Conservation (phyloP, 2,797 vertebrate species). For the Scyliorhinus canicula region DNA sequence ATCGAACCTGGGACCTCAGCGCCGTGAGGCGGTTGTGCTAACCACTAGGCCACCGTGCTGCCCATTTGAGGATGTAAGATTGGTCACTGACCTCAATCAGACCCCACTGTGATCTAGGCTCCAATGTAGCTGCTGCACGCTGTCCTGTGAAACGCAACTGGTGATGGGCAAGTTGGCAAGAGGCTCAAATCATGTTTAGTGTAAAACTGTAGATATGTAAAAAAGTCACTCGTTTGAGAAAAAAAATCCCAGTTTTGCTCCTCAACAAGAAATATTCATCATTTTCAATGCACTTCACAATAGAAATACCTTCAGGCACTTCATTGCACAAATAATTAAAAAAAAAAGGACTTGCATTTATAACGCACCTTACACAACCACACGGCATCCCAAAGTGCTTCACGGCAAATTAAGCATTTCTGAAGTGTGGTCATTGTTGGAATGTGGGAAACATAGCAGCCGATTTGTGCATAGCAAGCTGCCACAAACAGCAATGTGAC, state of each 20-base stretch:
- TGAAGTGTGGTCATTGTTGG: not conserved
- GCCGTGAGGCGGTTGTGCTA: too few relatives aligned
- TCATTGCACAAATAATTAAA: not conserved
- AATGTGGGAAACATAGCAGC: not conserved
- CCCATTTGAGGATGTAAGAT: not conserved
- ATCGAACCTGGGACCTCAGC: too few relatives aligned
- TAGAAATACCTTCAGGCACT: not conserved
- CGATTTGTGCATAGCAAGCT: not conserved
- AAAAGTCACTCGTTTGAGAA: not conserved
- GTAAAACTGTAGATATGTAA: not conserved
- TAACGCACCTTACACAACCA: not conserved
- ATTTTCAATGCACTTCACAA: not conserved
- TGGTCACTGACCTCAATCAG: not conserved
- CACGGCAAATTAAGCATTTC: not conserved
- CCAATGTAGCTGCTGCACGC: not conserved
- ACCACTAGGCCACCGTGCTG: too few relatives aligned
- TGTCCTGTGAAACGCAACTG: not conserved
- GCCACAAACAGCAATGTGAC: not conserved
- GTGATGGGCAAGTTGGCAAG: not conserved
- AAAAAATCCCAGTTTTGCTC: not conserved
- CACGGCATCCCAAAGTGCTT: not conserved
- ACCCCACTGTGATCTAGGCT: not conserved
- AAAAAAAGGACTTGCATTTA: not conserved
- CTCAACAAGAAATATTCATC: not conserved
- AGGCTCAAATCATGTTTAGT: not conserved